phyloP scores from a whole-genome alignment of 2,797 vertebrate species.

The Myotis vivesi region DNA sequence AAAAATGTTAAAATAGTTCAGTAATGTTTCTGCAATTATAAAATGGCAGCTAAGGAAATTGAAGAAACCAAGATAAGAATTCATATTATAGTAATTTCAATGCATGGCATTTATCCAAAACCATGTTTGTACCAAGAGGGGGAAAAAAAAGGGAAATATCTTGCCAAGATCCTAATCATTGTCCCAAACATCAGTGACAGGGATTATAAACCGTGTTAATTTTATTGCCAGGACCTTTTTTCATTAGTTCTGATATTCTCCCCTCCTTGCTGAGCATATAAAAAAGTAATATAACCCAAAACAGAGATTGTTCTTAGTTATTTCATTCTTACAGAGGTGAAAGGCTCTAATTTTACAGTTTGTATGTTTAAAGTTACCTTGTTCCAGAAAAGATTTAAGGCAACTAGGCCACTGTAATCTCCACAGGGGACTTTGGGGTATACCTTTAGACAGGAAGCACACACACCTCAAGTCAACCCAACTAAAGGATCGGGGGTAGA shows the following conservation, averaged over 20 bases:
- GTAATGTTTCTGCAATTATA: slow-evolving; percentile 46
- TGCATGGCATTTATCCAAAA: slow-evolving; percentile 48
- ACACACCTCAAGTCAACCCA: neutral
- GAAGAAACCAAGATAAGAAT: slow-evolving; percentile 49
- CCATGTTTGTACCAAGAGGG: neutral
- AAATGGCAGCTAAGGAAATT: slow-evolving; percentile 41
- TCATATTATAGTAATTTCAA: slow-evolving; percentile 41
- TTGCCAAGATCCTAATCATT: slow-evolving; percentile 44
- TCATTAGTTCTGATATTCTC: neutral
- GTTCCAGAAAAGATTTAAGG: neutral
- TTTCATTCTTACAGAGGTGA: slow-evolving; percentile 1
- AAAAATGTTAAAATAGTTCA: slow-evolving; percentile 36
- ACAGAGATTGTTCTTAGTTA: neutral
- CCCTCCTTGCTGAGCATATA: neutral
- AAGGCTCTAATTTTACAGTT: neutral
- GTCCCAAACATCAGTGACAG: slow-evolving; percentile 22
- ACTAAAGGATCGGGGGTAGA: neutral
- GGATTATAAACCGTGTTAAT: neutral
- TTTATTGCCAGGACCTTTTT: neutral
- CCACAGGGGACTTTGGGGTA: neutral
- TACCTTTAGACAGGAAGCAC: neutral
- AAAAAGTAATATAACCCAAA: neutral
- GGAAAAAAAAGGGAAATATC: neutral
- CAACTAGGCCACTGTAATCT: neutral
- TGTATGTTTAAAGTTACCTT: neutral